Evolutionary conservation across 2,888 invertebrate species (phyloP).

Genomic region (Mesorhabditis spiculigera): DNA sequence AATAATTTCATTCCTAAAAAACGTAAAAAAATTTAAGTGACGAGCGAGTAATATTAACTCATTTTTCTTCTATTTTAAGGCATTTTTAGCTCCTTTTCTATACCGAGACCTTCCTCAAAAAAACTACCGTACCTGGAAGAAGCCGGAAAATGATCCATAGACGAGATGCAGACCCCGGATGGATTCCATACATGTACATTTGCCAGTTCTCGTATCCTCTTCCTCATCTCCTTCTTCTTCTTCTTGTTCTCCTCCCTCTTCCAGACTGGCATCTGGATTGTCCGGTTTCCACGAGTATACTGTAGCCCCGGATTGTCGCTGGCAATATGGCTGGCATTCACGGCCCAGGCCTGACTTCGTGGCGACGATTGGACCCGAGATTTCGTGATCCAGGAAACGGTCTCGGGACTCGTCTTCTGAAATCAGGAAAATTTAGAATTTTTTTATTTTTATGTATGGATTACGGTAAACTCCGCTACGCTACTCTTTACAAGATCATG

Average conservation of each 20-base stretch:
- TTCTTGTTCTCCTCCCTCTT: neutral
- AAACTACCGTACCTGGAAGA: neutral
- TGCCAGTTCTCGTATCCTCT: neutral
- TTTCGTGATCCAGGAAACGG: neutral
- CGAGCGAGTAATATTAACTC: too few relatives aligned
- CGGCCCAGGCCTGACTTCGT: too few relatives aligned
- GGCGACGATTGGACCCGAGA: neutral
- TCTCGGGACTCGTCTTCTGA: neutral
- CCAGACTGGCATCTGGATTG: neutral
- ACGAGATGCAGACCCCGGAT: neutral
- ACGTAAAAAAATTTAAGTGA: too few relatives aligned
- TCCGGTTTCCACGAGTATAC: slow-evolving; percentile 2
- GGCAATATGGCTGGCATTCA: neutral
- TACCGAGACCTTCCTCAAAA: too few relatives aligned
- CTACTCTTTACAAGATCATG: too few relatives aligned
- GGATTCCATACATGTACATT: neutral
- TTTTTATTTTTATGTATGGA: too few relatives aligned
- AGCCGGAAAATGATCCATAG: slow-evolving; percentile 1
- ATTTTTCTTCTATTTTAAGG: too few relatives aligned
- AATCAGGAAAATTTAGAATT: neutral
- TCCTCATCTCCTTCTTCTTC: too few relatives aligned
- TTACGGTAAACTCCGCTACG: too few relatives aligned
- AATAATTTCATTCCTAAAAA: too few relatives aligned
- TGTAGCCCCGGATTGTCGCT: neutral
- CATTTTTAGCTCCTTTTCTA: too few relatives aligned